phyloP scores from a whole-genome alignment of 2,797 vertebrate species.

The Tapirus indicus region DNA sequence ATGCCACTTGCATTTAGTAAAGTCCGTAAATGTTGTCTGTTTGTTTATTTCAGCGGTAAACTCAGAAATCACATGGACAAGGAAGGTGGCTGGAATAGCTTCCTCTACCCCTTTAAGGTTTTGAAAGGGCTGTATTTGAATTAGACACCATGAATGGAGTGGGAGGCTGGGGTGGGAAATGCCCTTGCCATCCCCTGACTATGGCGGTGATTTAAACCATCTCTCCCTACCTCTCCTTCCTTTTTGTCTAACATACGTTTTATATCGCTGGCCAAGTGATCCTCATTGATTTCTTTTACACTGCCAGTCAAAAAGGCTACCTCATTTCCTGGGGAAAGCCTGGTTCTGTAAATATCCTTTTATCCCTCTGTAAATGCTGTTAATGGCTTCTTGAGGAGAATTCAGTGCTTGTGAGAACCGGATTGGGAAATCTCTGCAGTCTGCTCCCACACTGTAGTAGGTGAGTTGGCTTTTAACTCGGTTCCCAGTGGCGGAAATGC shows the following conservation, averaged over 20 bases:
- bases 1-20: background rate
- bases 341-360: slow-evolving; percentile 62
- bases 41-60: background rate
- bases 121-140: slow-evolving; percentile 11
- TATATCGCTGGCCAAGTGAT: background rate
- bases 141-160: background rate
- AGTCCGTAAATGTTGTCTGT: background rate
- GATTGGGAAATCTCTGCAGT: background rate
- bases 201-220: background rate
- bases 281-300: slow-evolving; percentile 66
- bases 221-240: background rate
- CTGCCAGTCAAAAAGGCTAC: slow-evolving; percentile 52
- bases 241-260: slow-evolving; percentile 31
- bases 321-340: slow-evolving; percentile 63
- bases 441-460: background rate
- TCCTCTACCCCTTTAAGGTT: background rate
- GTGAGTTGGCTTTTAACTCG: background rate
- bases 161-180: background rate
- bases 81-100: background rate
- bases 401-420: background rate
- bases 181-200: background rate
- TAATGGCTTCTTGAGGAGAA: slow-evolving; percentile 33
- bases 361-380: slow-evolving; percentile 56
- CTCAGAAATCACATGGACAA: background rate
- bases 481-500: background rate